These are phyloP conservation scores for Tenodera sinensis DNA, from an alignment of 2,888 invertebrate species.

Conservation along the genomic window DNA sequence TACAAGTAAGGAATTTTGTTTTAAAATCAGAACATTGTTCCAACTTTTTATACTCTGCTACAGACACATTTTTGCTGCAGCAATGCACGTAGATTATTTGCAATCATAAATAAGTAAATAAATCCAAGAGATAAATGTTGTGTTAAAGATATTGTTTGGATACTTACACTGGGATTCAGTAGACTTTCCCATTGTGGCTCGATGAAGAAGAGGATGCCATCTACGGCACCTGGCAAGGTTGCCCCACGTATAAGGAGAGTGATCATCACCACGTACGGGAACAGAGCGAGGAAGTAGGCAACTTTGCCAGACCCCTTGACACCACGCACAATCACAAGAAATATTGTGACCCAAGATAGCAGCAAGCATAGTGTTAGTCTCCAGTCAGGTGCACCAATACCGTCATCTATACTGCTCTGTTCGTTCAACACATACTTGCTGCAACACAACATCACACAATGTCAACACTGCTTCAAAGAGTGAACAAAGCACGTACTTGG, in stretches of 20 bases:
- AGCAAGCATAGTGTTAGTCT: constrained; percentile 63
- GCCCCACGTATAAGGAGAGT: constrained; percentile 60
- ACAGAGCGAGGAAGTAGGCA: constrained; percentile 85
- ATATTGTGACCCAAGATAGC: constrained; percentile 65
- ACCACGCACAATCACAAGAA: constrained; percentile 65
- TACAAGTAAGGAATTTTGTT: too few species aligned
- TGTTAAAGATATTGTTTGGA: too few species aligned
- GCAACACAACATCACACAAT: neutral
- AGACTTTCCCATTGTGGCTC: constrained; percentile 75
- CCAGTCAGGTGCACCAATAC: constrained; percentile 58
- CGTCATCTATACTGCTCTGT: constrained; percentile 47
- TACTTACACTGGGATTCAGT: constrained; percentile 59
- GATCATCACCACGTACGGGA: constrained; percentile 76
- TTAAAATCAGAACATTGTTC: too few species aligned
- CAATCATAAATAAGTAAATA: too few species aligned
- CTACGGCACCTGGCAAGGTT: constrained; percentile 61
- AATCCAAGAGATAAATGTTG: too few species aligned
- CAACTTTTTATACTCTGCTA: too few species aligned
- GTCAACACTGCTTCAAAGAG: too few species aligned
- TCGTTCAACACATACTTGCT: constrained; percentile 55
- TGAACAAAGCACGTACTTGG: too few species aligned
- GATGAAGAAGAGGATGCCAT: constrained; percentile 75
- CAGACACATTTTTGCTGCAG: too few species aligned
- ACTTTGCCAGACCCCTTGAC: constrained; percentile 77
- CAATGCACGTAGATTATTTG: too few species aligned